These are phyloP conservation scores for Vandiemenella viatica DNA, from an alignment of 2,888 invertebrate species.

Conservation along the genomic window DNA sequence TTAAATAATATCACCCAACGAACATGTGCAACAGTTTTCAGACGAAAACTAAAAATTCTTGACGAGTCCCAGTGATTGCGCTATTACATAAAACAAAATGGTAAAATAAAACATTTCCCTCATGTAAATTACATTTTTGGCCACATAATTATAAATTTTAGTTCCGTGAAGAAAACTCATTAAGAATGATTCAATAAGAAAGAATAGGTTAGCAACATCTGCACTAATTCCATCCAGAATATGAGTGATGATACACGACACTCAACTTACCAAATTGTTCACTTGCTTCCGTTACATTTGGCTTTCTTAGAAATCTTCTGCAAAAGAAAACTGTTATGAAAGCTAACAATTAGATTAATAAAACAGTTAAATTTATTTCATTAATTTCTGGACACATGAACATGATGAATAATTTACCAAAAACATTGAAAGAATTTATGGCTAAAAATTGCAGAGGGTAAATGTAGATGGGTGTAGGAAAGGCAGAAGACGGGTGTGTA, in stretches of 20 bases:
- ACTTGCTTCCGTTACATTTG: constrained; percentile 63
- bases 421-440: too few relatives aligned
- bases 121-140: background rate
- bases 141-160: background rate
- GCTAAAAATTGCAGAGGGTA: too few relatives aligned
- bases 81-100: background rate
- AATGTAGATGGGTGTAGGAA: too few relatives aligned
- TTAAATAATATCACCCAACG: too few relatives aligned
- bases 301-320: constrained; percentile 56
- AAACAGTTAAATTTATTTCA: constrained; percentile 1
- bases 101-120: background rate
- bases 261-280: constrained; percentile 48
- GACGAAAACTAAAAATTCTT: too few relatives aligned
- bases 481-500: too few relatives aligned
- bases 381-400: too few relatives aligned
- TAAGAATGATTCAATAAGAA: background rate
- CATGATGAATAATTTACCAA: too few relatives aligned
- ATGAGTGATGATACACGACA: background rate
- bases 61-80: too few relatives aligned
- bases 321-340: constrained; percentile 20
- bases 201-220: background rate
- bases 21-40: too few relatives aligned
- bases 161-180: background rate
- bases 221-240: background rate
- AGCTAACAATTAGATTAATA: background rate